phyloP scores from a whole-genome alignment of 2,113 vertebrate genomes.

The Chloropsis cyanopogon region DNA sequence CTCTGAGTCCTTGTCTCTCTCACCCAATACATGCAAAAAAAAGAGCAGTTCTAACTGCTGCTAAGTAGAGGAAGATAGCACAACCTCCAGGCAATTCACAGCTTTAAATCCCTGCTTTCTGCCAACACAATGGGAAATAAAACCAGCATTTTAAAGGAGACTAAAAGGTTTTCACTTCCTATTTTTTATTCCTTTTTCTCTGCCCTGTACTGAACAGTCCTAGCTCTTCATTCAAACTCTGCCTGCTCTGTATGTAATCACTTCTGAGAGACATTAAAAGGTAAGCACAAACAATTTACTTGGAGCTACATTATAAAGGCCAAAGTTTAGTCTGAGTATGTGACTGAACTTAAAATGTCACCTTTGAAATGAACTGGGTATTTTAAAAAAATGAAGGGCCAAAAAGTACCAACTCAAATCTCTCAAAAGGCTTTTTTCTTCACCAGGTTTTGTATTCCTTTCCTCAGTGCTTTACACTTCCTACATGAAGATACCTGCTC shows the following conservation, averaged over 20 bases:
- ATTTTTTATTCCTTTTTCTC: neutral
- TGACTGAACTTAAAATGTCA: neutral
- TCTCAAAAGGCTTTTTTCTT: neutral
- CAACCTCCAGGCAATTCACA: constrained; percentile 63
- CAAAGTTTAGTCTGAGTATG: neutral
- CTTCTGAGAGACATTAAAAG: neutral
- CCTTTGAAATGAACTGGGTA: neutral
- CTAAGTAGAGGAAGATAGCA: constrained; percentile 54
- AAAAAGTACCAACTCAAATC: neutral
- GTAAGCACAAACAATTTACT: constrained; percentile 20
- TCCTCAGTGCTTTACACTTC: neutral
- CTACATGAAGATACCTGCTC: neutral
- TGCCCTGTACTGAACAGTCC: neutral
- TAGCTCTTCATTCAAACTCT: neutral
- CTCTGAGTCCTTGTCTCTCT: constrained; percentile 41
- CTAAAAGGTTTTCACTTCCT: constrained; percentile 15
- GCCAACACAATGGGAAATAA: constrained; percentile 39
- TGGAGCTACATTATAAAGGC: neutral
- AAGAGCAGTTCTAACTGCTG: constrained; percentile 37
- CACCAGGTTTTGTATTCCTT: neutral
- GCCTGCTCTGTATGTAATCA: neutral
- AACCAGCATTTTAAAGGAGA: constrained; percentile 37
- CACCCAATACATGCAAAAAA: constrained; percentile 23
- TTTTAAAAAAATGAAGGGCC: neutral
- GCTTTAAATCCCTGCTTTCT: constrained; percentile 55